Evolutionary conservation across 2,888 invertebrate species (phyloP).

Genomic region (Metacarcinus magister): DNA sequence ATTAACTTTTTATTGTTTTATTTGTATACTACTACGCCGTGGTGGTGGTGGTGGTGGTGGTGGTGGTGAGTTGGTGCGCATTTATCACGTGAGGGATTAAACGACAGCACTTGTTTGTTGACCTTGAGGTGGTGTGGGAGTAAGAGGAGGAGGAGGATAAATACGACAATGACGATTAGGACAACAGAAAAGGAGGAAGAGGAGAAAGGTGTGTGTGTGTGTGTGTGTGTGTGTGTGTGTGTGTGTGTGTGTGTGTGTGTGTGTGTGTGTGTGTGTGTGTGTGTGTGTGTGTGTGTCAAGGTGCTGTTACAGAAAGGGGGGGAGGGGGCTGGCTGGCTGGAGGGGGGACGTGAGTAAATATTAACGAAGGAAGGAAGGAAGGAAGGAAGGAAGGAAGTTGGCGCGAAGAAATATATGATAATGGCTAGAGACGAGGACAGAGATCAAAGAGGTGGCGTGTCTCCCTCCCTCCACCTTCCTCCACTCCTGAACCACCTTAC

Average conservation of each 20-base stretch:
- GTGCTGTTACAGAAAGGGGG: neutral
- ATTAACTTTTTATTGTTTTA: slow-evolving; percentile 51
- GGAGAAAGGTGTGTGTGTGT: neutral
- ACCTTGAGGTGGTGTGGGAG: neutral
- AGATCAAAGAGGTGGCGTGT: slow-evolving; percentile 53
- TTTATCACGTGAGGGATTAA: neutral
- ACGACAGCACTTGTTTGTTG: neutral
- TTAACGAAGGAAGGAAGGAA: neutral
- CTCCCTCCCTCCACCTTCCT: slow-evolving; percentile 19
- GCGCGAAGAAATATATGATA: slow-evolving; percentile 32
- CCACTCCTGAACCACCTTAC: slow-evolving; percentile 36
- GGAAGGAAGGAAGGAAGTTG: neutral
- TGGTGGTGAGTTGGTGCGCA: neutral
- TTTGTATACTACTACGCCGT: no score
- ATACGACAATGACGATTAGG: neutral
- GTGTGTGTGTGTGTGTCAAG: slow-evolving; percentile 43
- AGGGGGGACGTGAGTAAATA: neutral
- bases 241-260: slow-evolving; percentile 65
- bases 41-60: neutral
- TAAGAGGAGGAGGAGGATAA: neutral
- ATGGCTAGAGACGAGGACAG: slow-evolving; percentile 29
- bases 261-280: slow-evolving; percentile 62
- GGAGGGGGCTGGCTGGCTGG: neutral
- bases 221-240: slow-evolving; percentile 56
- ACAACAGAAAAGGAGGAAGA: neutral